Evolutionary conservation across 2,113 vertebrate species (phyloP), one percentile per base, ranked within the genome.

Genomic region (Centropristis striata): DNA sequence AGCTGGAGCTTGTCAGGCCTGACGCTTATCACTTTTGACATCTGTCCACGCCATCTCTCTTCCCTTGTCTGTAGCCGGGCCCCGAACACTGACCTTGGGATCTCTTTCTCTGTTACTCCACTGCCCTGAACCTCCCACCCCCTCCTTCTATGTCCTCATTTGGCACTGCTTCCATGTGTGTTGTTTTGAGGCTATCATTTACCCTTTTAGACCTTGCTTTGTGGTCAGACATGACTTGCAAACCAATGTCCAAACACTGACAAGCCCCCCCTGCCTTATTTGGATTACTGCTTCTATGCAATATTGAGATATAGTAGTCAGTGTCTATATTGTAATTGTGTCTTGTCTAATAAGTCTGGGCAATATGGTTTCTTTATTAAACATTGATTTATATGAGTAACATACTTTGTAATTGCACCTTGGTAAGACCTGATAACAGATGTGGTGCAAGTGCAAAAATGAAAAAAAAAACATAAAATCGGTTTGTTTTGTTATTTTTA

Each of bases 21-120:
- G 83, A 79, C 90, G 80, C 92, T 96, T 95, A 96, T 96, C 90
- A 94, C 70, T 95, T 93, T 90, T 95, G 96, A 97, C 95, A 95
- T 96, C 94, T 96, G 94, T 96, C 96, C 94, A 94, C 94, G 70
- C 91, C 93, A 92, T 86, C 81, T 69, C 79, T 76, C 78, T 25
- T 74, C 87, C 91, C 86, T 86, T 87, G 81, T 95, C 89, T 90
- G n/a, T 93, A 88, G 75, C 51, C 86, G 82, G 93, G 91, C 91
- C 90, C 91, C 50, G 49, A 88, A 94, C 92, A 90, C 88, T 95
- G 95, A 96, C 95, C 95, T 96, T 95, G 95, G 93, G 96, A 91
- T 88, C 72, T 77, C 12, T 85, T 25, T 73, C 76, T 61, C 71
- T 42, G 67, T 86, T 75, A 61, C 83, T 81, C 58, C 59, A 23